Evolutionary conservation across 2,888 invertebrate species (phyloP).

Genomic region (Lottia scabra): DNA sequence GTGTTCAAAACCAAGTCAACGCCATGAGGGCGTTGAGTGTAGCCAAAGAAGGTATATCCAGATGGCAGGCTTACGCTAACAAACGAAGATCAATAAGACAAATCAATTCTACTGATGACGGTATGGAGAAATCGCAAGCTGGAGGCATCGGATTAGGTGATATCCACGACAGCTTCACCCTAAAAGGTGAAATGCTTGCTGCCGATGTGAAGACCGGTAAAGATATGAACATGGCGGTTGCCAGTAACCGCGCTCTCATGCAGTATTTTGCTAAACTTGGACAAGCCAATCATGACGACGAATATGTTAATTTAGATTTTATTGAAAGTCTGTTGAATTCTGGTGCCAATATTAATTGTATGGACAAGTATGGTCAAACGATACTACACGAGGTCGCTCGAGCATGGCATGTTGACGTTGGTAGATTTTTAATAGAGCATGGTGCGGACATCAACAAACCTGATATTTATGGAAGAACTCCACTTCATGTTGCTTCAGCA

Average conservation of each 20-base stretch:
- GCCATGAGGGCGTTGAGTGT: slow-evolving; percentile 47
- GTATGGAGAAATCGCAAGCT: slow-evolving; percentile 21
- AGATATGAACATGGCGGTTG: slow-evolving; percentile 31
- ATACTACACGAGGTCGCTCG: slow-evolving; percentile 66
- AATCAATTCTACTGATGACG: slow-evolving; percentile 24
- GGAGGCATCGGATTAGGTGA: slow-evolving; percentile 48
- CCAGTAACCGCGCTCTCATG: slow-evolving; percentile 57
- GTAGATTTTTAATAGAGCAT: slow-evolving; percentile 58
- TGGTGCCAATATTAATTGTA: slow-evolving; percentile 63
- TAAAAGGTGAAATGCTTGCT: slow-evolving; percentile 17
- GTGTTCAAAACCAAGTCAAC: slow-evolving; percentile 33
- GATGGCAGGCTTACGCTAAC: slow-evolving; percentile 52
- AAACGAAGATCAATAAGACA: slow-evolving; percentile 31
- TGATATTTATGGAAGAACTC: slow-evolving; percentile 62
- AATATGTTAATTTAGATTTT: slow-evolving; percentile 60
- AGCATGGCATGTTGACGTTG: slow-evolving; percentile 65
- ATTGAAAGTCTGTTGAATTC: slow-evolving; percentile 52
- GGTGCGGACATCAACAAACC: slow-evolving; percentile 56
- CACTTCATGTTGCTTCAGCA: slow-evolving; percentile 67
- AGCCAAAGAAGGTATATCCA: slow-evolving; percentile 43
- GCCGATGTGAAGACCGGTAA: slow-evolving; percentile 4
- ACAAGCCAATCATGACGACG: slow-evolving; percentile 44
- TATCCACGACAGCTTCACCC: slow-evolving; percentile 38
- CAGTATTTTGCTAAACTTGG: slow-evolving; percentile 64
- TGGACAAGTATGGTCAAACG: slow-evolving; percentile 65